Evolutionary conservation across 2,113 vertebrate species (phyloP).

Genomic region (Otolemur garnettii): DNA sequence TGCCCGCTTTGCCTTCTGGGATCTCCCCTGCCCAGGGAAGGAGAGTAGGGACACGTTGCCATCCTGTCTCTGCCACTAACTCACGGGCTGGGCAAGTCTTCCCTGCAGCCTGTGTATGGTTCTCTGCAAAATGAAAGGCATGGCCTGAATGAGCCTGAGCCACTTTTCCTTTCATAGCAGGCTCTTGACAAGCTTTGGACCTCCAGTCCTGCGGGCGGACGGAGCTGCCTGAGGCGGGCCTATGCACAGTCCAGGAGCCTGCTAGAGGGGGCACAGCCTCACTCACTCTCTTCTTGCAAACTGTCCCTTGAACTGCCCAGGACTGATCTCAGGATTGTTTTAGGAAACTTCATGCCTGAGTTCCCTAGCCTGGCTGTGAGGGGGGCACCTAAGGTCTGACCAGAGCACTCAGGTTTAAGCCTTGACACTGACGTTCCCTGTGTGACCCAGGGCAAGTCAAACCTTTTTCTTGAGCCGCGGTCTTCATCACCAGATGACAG

Average conservation of each 20-base stretch:
- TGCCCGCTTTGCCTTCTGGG: too few relatives aligned
- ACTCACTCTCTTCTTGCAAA: too few relatives aligned
- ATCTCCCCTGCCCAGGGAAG: background rate
- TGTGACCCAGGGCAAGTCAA: background rate
- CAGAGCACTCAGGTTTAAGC: background rate
- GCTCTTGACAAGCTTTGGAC: background rate
- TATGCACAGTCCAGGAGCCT: accelerated
- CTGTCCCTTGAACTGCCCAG: background rate
- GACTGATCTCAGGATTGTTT: background rate
- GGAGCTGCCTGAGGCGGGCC: background rate
- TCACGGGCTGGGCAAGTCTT: background rate
- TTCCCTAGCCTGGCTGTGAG: background rate
- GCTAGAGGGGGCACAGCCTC: too few relatives aligned
- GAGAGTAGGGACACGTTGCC: background rate
- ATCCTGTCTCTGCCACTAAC: background rate
- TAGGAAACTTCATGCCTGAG: background rate
- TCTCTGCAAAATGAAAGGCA: background rate
- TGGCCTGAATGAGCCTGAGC: background rate
- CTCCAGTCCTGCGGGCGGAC: background rate
- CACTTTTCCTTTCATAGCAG: accelerated
- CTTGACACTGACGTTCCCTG: background rate
- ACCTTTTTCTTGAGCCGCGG: background rate
- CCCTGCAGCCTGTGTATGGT: background rate
- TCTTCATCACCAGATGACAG: background rate
- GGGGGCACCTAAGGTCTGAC: too few relatives aligned